Evolutionary conservation across 2,888 invertebrate genomes (phyloP).

Genomic region (Luffia ferchaultella): DNA sequence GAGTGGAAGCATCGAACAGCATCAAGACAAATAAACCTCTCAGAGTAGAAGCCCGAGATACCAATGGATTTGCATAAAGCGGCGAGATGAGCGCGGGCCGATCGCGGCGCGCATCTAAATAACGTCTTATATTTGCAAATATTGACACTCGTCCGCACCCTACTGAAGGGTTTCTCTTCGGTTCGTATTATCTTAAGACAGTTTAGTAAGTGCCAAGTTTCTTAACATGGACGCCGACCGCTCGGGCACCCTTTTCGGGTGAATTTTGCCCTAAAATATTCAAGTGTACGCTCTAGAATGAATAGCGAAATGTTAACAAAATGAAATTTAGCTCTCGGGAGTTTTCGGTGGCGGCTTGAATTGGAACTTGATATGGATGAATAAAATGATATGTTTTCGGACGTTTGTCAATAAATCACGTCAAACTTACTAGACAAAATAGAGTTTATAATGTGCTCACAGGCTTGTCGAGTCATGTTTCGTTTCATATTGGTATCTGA

Average conservation of each 20-base stretch:
- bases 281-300: too few species aligned
- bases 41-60: constrained; percentile 49
- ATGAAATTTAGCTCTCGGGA: too few species aligned
- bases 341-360: too few species aligned
- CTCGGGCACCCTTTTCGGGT: not conserved
- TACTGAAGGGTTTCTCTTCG: constrained; percentile 45
- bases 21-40: constrained; percentile 50
- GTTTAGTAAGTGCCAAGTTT: constrained; percentile 35
- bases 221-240: not conserved
- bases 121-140: constrained; percentile 63
- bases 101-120: constrained; percentile 62
- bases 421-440: too few species aligned
- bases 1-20: constrained; percentile 7
- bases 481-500: too few species aligned
- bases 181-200: constrained; percentile 52
- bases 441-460: too few species aligned
- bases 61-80: constrained; percentile 53
- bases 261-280: not conserved
- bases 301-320: too few species aligned
- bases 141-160: constrained; percentile 57
- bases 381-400: too few species aligned
- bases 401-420: too few species aligned
- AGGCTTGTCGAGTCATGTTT: too few species aligned
- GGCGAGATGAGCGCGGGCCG: constrained; percentile 32
- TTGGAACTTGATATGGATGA: too few species aligned